Percentiles rank a stretch among this genome's conserved stretches.
Conservation (phyloP, 53 echinoderm and acorn worm species). For the Holothuria scabra region DNA sequence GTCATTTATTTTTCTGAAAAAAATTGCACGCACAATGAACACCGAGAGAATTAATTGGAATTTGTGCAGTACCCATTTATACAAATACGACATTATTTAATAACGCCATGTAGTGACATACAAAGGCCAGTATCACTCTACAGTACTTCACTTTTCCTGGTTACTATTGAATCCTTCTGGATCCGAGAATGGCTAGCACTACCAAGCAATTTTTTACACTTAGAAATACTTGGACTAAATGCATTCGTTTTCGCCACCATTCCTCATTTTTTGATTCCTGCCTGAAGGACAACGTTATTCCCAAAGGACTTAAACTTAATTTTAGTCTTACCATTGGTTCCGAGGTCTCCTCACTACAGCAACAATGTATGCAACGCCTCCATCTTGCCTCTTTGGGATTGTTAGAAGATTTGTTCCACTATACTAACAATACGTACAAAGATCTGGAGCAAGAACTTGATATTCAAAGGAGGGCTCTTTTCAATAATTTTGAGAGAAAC, state of each 20-base stretch:
- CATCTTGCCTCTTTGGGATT: neutral
- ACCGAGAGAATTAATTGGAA: no score
- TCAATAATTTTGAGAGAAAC: neutral
- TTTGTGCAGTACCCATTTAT: no score
- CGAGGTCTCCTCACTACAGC: neutral
- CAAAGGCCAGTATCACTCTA: no score
- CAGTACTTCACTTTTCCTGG: no score
- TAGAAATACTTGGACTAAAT: neutral
- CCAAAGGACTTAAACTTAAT: conserved; percentile 7
- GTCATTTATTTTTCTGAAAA: no score
- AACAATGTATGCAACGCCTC: neutral
- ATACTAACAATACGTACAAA: neutral
- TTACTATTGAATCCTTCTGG: no score
- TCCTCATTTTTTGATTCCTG: neutral
- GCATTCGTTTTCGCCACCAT: neutral
- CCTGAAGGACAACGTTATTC: neutral
- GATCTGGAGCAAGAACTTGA: neutral
- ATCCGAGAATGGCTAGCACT: no score
- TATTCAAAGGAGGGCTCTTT: neutral
- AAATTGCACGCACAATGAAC: no score
- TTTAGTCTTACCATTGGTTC: conserved; percentile 3
- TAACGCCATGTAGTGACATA: no score
- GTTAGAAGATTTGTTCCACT: neutral
- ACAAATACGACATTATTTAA: no score
- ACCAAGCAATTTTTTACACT: neutral